phyloP scores from a whole-genome alignment of 2,113 vertebrate species.

The Nannospalax galili region DNA sequence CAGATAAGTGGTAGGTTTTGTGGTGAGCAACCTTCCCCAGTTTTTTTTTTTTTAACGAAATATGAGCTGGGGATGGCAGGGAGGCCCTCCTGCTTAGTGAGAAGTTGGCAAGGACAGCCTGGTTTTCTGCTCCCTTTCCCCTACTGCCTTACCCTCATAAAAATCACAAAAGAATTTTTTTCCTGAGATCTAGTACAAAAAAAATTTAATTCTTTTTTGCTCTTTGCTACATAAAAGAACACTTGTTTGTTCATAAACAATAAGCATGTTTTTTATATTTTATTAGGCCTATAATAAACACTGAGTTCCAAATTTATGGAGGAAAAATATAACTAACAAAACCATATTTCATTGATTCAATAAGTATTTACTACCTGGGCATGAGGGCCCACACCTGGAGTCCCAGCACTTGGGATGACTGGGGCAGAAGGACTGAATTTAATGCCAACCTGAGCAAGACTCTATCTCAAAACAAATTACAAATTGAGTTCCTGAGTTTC shows the following conservation, averaged over 20 bases:
- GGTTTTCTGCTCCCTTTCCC: neutral
- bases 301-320: slow-evolving; percentile 14
- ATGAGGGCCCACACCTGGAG: neutral
- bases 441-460: neutral
- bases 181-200: neutral
- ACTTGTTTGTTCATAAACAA: neutral
- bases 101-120: neutral
- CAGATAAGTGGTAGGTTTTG: neutral
- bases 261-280: neutral
- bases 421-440: neutral
- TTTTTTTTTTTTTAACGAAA: neutral
- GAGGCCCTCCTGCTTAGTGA: neutral
- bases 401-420: neutral
- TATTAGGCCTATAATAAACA: neutral
- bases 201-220: neutral
- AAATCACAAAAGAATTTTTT: neutral
- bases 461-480: neutral
- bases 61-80: neutral
- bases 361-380: neutral
- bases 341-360: neutral
- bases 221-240: neutral
- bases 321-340: neutral
- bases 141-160: neutral
- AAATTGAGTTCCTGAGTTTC: neutral
- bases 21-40: neutral